phyloP scores from a whole-genome alignment of 2,113 vertebrate genomes.

The Syrrhaptes paradoxus region DNA sequence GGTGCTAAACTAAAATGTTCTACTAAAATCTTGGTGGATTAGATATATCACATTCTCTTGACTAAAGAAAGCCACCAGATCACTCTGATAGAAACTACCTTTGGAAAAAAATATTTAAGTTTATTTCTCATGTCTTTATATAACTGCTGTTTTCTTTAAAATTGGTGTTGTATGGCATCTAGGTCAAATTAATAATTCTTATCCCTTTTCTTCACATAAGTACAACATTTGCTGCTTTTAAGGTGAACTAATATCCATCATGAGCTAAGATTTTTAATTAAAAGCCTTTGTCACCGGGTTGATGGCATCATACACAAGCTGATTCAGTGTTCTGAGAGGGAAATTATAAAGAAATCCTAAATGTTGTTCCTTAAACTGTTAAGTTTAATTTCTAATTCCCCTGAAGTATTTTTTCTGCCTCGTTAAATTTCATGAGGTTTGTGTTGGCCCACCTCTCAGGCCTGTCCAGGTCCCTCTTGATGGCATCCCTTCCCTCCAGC shows the following conservation, averaged over 20 bases:
- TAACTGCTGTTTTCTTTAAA: not conserved
- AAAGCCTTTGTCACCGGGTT: not conserved
- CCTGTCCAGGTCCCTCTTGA: too few species aligned
- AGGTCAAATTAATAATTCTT: not conserved
- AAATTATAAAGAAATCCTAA: not conserved
- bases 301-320: not conserved
- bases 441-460: too few species aligned
- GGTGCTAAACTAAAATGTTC: not conserved
- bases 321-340: not conserved
- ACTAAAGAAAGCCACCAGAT: not conserved
- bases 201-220: not conserved
- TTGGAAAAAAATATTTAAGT: not conserved
- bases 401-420: not conserved
- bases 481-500: too few species aligned
- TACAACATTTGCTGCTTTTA: not conserved
- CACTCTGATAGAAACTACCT: not conserved
- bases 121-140: not conserved
- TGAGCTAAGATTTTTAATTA: not conserved
- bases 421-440: too few species aligned
- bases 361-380: not conserved
- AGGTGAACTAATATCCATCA: not conserved
- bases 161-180: not conserved
- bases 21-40: not conserved
- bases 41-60: not conserved
- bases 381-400: not conserved